phyloP scores from a whole-genome alignment of 2,888 invertebrate genomes.

The Drosophila greeni region DNA sequence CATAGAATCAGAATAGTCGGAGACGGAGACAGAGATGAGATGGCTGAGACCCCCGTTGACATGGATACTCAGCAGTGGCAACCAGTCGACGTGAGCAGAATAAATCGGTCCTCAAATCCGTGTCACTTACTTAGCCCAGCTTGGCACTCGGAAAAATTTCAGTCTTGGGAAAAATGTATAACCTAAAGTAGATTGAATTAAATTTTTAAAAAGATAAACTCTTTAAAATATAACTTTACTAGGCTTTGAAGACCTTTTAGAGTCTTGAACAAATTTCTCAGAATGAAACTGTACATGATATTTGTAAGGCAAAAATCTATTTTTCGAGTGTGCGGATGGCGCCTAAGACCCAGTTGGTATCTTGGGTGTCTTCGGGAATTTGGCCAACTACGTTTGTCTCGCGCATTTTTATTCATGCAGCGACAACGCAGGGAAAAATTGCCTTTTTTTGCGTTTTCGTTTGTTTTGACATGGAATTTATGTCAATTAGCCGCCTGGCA shows the following conservation, averaged over 20 bases:
- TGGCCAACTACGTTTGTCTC: conserved; percentile 52
- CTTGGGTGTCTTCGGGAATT: conserved; percentile 61
- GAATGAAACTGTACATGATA: too few relatives aligned
- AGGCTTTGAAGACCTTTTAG: neutral
- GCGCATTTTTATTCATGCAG: conserved; percentile 63
- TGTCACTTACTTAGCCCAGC: conserved; percentile 62
- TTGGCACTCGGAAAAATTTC: conserved; percentile 9
- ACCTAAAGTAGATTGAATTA: too few relatives aligned
- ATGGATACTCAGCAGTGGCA: conserved; percentile 16
- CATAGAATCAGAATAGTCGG: conserved; percentile 60
- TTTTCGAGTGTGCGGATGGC: conserved; percentile 28
- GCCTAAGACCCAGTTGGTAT: conserved; percentile 24
- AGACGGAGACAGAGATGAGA: conserved; percentile 20
- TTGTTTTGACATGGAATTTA: conserved; percentile 62
- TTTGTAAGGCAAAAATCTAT: neutral
- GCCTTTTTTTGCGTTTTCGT: conserved; percentile 42
- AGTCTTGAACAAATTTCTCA: neutral
- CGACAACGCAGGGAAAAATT: conserved; percentile 40
- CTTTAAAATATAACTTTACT: too few relatives aligned
- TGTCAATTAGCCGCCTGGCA: conserved; percentile 64
- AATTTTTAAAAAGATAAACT: too few relatives aligned
- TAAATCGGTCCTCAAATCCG: conserved; percentile 73
- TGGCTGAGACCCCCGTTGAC: conserved; percentile 13
- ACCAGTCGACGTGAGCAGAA: conserved; percentile 57
- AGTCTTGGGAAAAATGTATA: neutral